Base-by-base conservation (phyloP, 2,113 vertebrate species). In the Cisticola juncidis region DNA sequence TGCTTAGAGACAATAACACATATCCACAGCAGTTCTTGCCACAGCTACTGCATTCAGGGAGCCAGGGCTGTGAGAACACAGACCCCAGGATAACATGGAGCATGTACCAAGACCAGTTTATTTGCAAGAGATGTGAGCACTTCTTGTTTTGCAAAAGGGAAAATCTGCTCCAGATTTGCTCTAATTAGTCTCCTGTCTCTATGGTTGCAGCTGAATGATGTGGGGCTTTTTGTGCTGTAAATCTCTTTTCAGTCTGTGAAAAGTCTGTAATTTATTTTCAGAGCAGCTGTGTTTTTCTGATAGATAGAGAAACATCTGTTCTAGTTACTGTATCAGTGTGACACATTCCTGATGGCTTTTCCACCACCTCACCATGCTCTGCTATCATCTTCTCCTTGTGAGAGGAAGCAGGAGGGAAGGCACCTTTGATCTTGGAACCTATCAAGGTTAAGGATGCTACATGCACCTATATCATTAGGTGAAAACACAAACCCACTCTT, bases 221-320 rank as follows among this genome's bases (percentile, higher is more conserved):
- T 80, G 62, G 36, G 8, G 18, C 0, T 3, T 77, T 89, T 84
- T 87, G 60, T 76, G 88, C 68, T 86, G 57, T 61, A 92, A 83
- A 90, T 86, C 54, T 65, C 90, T 88, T 86, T 90, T 86, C 92
- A 92, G 91, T 86, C 79, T 72, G 73, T 85, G 61, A 89, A 82
- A 92, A 91, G 58, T 79, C 79, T 86, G 82, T 86, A 36, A 72
- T 95, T 90, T 95, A 89, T 92, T 95, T 92, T 87, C 65, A 72
- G 76, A 92, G 81, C 94, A 96, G 86, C 86, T 96, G 92, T 94
- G 89, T 38, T 84, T 96, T 86, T 81, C 86, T 92, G 65, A 91
- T 86, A 70, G 61, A 82, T 8, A 36, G 81, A 69, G 25, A 57
- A 65, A 73, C 84, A 94, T 84, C 91, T 92, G 91, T 38, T 95